Base-by-base conservation (phyloP, 1,140 invertebrate genomes). In the Orchesella cincta region DNA sequence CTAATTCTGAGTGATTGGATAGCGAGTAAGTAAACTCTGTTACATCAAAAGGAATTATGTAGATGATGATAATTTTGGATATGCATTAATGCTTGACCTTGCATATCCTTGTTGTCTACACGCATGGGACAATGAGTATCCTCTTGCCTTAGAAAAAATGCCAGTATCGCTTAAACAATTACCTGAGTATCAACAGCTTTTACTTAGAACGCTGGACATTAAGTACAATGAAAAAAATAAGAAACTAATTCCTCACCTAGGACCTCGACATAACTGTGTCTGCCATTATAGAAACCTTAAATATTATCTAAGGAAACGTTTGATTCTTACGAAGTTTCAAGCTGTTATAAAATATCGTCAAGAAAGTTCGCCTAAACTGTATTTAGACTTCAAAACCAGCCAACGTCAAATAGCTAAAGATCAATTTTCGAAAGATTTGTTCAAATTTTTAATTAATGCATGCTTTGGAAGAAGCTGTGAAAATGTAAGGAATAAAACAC, bases 41-140 rank as follows among this genome's bases (percentile, higher is more conserved):
- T n/a, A n/a, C n/a, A n/a, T n/a, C n/a, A n/a, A n/a, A n/a, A n/a
- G n/a, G n/a, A n/a, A n/a, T n/a, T n/a, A n/a, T n/a, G n/a, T n/a
- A n/a, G n/a, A n/a, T n/a, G n/a, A n/a, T n/a, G n/a, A n/a, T n/a
- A n/a, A n/a, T n/a, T 79, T 33, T 71, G 82, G 80, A 18, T 83
- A 78, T 76, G 77, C 82, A 23, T 73, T 84, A 31, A 81, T 81
- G 79, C 78, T 83, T n/a, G 81, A 83, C 67, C 77, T 84, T 18
- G 75, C 76, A 70, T 84, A 81, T 74, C 78, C 79, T 31, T 46
- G 76, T 72, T 72, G 81, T 75, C n/a, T 83, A 36, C 83, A 84
- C 75, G 73, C 80, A 31, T 0, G 23, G 28, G 85, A 87, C 80
- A 83, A 82, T 75, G 85, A 86, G 79, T 80, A 86, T 46, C 85